Percentiles rank a stretch among this genome's conserved stretches.
These are phyloP conservation scores for Aradophagus sp. DNA, from an alignment of 1,140 invertebrate species.

Conservation along the genomic window DNA sequence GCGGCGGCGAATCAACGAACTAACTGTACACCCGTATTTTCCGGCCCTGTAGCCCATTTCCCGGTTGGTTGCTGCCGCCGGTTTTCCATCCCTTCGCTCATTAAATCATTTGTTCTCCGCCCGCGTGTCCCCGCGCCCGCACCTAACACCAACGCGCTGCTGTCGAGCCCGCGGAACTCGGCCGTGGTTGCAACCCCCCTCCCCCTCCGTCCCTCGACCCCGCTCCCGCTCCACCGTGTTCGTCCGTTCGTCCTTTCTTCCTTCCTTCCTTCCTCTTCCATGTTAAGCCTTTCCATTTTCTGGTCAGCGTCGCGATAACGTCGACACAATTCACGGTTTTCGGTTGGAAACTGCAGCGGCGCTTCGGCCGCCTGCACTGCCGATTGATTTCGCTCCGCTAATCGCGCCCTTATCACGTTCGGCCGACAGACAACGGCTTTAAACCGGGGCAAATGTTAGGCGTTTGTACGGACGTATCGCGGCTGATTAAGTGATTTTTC, in stretches of 20 bases:
- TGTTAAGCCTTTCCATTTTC: constrained; percentile 48
- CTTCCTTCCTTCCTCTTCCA: constrained; percentile 50
- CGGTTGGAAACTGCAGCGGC: neutral
- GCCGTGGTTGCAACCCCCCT: neutral
- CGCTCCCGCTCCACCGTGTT: constrained; percentile 9
- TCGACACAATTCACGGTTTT: constrained; percentile 50
- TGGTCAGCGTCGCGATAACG: constrained; percentile 31
- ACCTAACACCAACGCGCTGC: constrained; percentile 45
- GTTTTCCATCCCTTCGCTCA: constrained; percentile 67
- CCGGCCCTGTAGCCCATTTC: constrained; percentile 62
- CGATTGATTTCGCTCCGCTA: constrained; percentile 14
- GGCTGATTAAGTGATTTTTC: too few relatives aligned
- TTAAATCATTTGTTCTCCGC: constrained; percentile 72
- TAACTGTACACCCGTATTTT: constrained; percentile 51
- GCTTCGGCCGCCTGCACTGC: neutral
- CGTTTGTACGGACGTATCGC: too few relatives aligned
- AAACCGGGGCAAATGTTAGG: too few relatives aligned
- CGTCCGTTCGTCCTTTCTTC: constrained; percentile 32
- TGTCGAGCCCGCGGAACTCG: constrained; percentile 27
- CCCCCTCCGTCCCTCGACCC: constrained; percentile 6
- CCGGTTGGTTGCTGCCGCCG: constrained; percentile 65
- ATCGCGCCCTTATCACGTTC: too few relatives aligned
- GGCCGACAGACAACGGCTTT: too few relatives aligned
- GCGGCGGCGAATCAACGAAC: constrained; percentile 52
- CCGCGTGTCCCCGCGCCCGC: constrained; percentile 39